A percentile compares a stretch with the other conserved stretches of the same genome.
Conservation (phyloP, 2,888 invertebrate genomes). For the Parapristionchus giblindavisi region DNA sequence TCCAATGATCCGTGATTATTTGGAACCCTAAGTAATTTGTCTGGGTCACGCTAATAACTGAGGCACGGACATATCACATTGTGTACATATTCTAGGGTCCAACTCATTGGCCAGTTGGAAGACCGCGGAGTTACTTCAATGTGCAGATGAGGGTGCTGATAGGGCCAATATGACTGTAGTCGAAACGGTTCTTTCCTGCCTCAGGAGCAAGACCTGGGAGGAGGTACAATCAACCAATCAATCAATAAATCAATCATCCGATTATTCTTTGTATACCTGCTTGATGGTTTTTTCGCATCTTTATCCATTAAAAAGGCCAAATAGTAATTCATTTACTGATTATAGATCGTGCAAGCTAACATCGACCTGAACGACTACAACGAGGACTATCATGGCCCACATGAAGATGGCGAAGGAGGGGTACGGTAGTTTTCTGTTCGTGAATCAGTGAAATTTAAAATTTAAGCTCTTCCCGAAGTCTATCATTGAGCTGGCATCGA, state of each 20-base stretch:
- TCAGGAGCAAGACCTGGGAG: constrained; percentile 16
- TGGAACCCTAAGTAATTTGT: too few species aligned
- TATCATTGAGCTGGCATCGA: neutral
- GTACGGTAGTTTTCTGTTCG: constrained; percentile 17
- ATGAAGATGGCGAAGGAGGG: constrained; percentile 20
- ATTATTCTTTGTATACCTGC: neutral
- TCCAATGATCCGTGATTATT: too few species aligned
- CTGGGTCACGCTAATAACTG: too few species aligned
- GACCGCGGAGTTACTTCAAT: neutral
- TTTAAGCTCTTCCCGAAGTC: constrained; percentile 4
- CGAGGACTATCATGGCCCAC: constrained; percentile 21
- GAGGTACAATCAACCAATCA: neutral
- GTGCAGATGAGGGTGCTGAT: neutral
- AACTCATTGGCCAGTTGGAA: neutral
- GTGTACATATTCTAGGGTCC: constrained; percentile 3
- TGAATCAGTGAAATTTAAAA: neutral
- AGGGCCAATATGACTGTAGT: neutral
- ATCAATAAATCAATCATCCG: neutral
- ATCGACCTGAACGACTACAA: neutral
- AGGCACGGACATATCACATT: too few species aligned
- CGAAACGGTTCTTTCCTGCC: neutral
- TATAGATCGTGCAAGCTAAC: constrained; percentile 13
- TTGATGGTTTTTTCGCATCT: neutral
- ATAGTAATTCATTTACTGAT: neutral
- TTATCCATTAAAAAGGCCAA: neutral